Percentiles rank a stretch among this genome's conserved stretches.
phyloP scores from a whole-genome alignment of 1,140 invertebrate genomes.

The Elymnias hypermnestra region DNA sequence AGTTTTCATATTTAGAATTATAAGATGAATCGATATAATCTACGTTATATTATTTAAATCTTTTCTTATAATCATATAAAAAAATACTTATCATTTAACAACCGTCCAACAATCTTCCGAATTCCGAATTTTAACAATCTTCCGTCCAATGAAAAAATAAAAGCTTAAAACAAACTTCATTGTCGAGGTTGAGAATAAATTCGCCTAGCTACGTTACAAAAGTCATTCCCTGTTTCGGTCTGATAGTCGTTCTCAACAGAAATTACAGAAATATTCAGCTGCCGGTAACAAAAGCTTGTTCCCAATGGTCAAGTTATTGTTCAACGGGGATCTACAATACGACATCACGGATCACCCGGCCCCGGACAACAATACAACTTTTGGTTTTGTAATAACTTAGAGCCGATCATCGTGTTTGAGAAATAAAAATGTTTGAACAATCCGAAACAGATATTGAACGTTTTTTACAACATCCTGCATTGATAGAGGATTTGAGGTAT shows the following conservation, averaged over 20 bases:
- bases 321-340: slow-evolving; percentile 49
- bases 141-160: too few species aligned
- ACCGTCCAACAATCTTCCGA: too few species aligned
- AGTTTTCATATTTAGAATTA: too few species aligned
- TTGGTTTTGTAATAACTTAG: slow-evolving; percentile 48
- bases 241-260: slow-evolving; percentile 52
- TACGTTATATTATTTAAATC: too few species aligned
- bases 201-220: slow-evolving; percentile 10
- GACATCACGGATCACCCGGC: slow-evolving; percentile 57
- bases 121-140: too few species aligned
- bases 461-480: slow-evolving; percentile 9
- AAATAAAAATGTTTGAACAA: slow-evolving; percentile 31
- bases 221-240: slow-evolving; percentile 38
- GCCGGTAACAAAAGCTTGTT: slow-evolving; percentile 48
- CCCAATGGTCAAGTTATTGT: slow-evolving; percentile 67
- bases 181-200: slow-evolving; percentile 12
- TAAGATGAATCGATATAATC: too few species aligned
- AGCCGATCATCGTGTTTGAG: slow-evolving; percentile 40
- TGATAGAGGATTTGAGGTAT: not conserved
- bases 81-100: too few species aligned
- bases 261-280: slow-evolving; percentile 60
- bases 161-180: slow-evolving; percentile 6
- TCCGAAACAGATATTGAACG: slow-evolving; percentile 15
- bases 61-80: too few species aligned
- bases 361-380: slow-evolving; percentile 46